Conservation (phyloP, 1,140 invertebrate species). For the Pseudomyrmex sp. region DNA sequence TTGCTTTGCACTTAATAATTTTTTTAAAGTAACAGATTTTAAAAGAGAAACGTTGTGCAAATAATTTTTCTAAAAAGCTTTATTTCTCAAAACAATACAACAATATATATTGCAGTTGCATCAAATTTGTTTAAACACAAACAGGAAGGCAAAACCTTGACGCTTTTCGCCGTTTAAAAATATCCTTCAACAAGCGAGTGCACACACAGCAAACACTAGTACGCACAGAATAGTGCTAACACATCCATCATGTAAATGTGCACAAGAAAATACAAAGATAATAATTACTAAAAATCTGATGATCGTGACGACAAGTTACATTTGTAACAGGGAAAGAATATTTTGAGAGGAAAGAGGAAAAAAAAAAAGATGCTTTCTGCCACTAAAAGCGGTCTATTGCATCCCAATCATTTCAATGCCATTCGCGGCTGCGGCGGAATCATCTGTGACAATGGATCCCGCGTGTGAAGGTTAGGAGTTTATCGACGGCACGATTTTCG, state of each 20-base stretch:
- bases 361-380: not conserved
- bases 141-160: not conserved
- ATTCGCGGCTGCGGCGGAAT: constrained; percentile 15
- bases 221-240: not conserved
- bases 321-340: not conserved
- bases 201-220: not conserved
- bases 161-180: constrained; percentile 30
- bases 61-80: not conserved
- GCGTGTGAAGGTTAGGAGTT: constrained; percentile 66
- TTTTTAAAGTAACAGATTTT: no score
- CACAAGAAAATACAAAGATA: constrained; percentile 21
- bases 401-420: not conserved
- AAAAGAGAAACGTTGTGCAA: not conserved
- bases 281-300: constrained; percentile 4
- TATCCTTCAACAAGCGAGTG: constrained; percentile 28
- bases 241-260: constrained; percentile 8
- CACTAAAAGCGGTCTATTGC: no score
- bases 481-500: constrained; percentile 17
- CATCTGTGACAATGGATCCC: constrained; percentile 60
- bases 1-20: no score
- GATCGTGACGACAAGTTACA: not conserved
- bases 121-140: not conserved
- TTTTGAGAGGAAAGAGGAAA: not conserved
- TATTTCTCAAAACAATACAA: not conserved
- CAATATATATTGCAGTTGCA: not conserved